Conservation (phyloP, 2,888 invertebrate genomes). For the Chironomus tentans region DNA sequence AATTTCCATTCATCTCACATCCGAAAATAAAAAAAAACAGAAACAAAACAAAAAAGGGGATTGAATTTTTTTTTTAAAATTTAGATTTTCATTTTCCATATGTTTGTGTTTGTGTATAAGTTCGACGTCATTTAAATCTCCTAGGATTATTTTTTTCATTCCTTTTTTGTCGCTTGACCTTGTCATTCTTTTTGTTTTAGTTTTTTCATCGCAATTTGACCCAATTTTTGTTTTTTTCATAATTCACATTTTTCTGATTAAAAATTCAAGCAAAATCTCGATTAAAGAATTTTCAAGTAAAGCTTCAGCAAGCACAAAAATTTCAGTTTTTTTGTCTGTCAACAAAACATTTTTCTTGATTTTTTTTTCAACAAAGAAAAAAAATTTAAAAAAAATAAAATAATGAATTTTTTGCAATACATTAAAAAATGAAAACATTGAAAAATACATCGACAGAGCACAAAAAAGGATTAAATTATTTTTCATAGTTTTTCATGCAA, state of each 20-base stretch:
- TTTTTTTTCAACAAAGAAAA: neutral
- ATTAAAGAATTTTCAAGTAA: too few species aligned
- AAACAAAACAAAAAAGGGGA: too few species aligned
- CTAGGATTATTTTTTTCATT: too few species aligned
- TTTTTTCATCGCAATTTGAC: neutral
- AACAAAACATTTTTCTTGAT: neutral
- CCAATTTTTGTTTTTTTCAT: too few species aligned
- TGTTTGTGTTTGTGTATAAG: slow-evolving; percentile 10
- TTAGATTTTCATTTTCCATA: neutral
- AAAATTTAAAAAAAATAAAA: neutral
- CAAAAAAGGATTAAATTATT: neutral
- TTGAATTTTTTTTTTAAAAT: too few species aligned
- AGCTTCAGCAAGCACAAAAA: too few species aligned
- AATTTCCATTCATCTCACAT: too few species aligned
- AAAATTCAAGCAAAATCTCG: too few species aligned
- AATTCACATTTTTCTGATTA: too few species aligned
- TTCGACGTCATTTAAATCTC: neutral
- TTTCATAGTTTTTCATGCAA: too few species aligned
- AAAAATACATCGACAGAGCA: neutral
- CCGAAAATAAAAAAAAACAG: too few species aligned
- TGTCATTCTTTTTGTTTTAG: neutral
- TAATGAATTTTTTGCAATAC: neutral
- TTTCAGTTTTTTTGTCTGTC: neutral
- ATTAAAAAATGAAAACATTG: neutral
- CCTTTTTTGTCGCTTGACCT: neutral